phyloP scores from a whole-genome alignment of 2,113 vertebrate genomes.

The Serinus canaria region DNA sequence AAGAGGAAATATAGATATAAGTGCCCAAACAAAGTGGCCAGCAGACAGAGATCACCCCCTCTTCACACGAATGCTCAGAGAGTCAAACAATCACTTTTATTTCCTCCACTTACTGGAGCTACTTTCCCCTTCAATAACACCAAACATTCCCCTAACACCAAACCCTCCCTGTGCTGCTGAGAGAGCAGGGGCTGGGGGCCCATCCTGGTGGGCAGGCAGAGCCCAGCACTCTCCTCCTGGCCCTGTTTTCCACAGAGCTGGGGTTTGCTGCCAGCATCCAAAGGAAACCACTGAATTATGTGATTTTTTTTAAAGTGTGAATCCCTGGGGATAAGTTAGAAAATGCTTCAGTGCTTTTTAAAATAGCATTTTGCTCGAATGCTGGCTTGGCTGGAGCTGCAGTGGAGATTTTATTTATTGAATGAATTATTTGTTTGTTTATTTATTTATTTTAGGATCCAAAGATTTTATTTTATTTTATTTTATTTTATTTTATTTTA shows the following conservation, averaged over 20 bases:
- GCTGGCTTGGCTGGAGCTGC: not conserved
- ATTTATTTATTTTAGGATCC: not conserved
- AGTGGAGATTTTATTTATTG: fast-evolving
- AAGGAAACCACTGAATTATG: not conserved
- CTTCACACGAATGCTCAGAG: not conserved
- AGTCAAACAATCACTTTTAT: not conserved
- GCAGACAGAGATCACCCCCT: not conserved
- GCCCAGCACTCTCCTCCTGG: not conserved
- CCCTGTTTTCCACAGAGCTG: not conserved
- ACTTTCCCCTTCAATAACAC: not conserved
- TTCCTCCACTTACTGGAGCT: not conserved
- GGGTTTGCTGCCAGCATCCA: not conserved
- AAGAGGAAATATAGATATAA: slow-evolving; percentile 35
- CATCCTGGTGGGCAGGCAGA: fast-evolving
- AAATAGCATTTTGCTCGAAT: not conserved
- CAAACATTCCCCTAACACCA: not conserved
- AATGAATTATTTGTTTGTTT: not conserved
- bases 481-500: not conserved
- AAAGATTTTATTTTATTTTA: not conserved
- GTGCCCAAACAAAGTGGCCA: slow-evolving; percentile 58
- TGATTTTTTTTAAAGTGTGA: not conserved
- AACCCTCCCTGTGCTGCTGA: not conserved
- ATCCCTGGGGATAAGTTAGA: not conserved
- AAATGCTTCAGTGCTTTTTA: slow-evolving; percentile 37
- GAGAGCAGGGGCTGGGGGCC: not conserved